Evolutionary conservation across 2,113 vertebrate genomes (phyloP).

Genomic region (Xiphorhynchus elegans): DNA sequence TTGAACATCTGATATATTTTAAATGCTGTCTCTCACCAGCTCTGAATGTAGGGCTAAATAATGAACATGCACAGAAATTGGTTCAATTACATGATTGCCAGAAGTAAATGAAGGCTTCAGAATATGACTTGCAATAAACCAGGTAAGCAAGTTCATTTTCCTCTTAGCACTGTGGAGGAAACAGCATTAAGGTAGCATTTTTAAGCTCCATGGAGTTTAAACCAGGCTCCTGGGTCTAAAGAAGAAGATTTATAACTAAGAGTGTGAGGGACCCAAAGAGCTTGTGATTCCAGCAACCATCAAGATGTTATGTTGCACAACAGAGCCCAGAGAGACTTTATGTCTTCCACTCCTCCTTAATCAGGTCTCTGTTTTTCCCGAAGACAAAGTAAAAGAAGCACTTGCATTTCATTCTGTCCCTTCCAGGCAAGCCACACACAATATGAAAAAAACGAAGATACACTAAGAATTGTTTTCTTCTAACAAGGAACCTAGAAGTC

Average conservation of each 20-base stretch:
- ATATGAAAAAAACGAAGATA: background rate
- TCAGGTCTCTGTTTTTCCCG: background rate
- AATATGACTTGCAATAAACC: background rate
- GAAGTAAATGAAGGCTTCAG: background rate
- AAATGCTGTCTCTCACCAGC: background rate
- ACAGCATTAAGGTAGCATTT: background rate
- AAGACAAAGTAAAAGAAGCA: slow-evolving; percentile 5
- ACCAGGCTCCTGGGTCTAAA: background rate
- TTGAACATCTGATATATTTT: background rate
- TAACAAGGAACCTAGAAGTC: background rate
- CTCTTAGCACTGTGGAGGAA: background rate
- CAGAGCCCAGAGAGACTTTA: background rate
- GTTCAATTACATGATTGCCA: background rate
- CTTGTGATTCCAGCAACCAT: background rate
- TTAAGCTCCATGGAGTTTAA: slow-evolving; percentile 19
- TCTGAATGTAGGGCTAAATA: background rate
- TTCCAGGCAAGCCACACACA: background rate
- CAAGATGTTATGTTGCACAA: background rate
- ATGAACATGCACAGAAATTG: background rate
- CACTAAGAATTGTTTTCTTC: background rate
- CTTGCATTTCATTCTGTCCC: slow-evolving; percentile 3
- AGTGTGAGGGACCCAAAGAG: background rate
- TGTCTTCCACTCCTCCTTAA: slow-evolving; percentile 14
- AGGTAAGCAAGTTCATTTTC: background rate
- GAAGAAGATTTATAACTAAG: background rate